A percentile compares a stretch with the other conserved stretches of the same genome.
Evolutionary conservation across 2,797 vertebrate genomes (phyloP).

Genomic region (Melanotaenia pygmaea): DNA sequence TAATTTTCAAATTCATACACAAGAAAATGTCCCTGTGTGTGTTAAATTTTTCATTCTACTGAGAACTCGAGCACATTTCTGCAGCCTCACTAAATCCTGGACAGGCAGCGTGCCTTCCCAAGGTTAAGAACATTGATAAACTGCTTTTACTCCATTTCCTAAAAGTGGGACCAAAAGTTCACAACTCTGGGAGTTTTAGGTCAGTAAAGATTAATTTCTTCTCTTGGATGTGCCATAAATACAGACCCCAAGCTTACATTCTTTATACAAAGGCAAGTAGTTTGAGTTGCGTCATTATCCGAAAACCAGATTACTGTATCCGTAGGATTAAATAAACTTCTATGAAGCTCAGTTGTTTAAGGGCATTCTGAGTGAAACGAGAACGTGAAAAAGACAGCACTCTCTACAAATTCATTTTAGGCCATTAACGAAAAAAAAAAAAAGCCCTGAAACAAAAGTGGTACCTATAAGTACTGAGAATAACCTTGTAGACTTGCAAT

Average conservation of each 20-base stretch:
- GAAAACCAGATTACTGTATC: slow-evolving; percentile 37
- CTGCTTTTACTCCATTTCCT: slow-evolving; percentile 39
- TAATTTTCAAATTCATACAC: not conserved
- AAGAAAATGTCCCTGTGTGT: slow-evolving; percentile 16
- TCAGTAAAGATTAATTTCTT: slow-evolving; percentile 36
- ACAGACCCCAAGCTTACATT: slow-evolving; percentile 20
- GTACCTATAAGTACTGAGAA: slow-evolving; percentile 29
- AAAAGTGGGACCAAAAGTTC: slow-evolving; percentile 45
- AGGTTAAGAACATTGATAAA: slow-evolving; percentile 49
- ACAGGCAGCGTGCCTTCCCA: slow-evolving; percentile 27
- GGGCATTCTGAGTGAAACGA: slow-evolving; percentile 20
- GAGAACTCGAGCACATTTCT: slow-evolving; percentile 23
- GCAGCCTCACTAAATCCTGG: slow-evolving; percentile 35
- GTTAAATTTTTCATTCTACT: slow-evolving; percentile 27
- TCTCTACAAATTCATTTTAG: slow-evolving; percentile 31
- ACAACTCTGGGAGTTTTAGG: slow-evolving; percentile 34
- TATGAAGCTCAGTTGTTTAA: slow-evolving; percentile 29
- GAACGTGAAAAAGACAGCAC: slow-evolving; percentile 11
- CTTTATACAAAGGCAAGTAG: slow-evolving; percentile 33
- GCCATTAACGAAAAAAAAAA: slow-evolving; percentile 31
- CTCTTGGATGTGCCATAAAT: slow-evolving; percentile 24
- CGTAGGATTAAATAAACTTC: slow-evolving; percentile 48
- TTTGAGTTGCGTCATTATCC: slow-evolving; percentile 43
- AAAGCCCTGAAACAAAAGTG: slow-evolving; percentile 25
- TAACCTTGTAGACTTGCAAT: slow-evolving; percentile 45